Conservation (phyloP, 2,888 invertebrate species). For the Stenichneumon culpator region DNA sequence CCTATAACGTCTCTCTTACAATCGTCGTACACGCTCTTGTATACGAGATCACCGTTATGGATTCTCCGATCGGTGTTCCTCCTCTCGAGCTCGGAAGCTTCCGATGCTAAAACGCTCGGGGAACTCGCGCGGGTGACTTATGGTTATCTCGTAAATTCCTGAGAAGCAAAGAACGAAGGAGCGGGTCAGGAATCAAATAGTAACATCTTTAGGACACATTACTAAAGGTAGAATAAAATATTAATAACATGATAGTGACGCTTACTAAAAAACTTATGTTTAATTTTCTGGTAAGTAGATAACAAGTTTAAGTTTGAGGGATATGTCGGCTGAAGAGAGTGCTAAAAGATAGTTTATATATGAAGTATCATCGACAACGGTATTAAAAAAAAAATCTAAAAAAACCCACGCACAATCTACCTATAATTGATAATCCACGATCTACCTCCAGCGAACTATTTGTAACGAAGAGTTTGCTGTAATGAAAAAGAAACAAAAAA, state of each 20-base stretch:
- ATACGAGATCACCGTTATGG: conserved; percentile 59
- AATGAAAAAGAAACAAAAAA: not conserved
- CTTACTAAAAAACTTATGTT: too few species aligned
- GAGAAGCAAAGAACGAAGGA: conserved; percentile 29
- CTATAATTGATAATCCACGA: too few species aligned
- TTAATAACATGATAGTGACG: too few species aligned
- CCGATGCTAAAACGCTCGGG: conserved; percentile 47
- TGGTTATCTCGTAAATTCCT: conserved; percentile 23
- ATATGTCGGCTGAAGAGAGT: too few species aligned
- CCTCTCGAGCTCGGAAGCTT: conserved; percentile 24
- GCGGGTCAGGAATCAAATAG: conserved; percentile 39
- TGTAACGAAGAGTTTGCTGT: not conserved
- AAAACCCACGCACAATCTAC: too few species aligned
- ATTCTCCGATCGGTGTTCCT: conserved; percentile 50
- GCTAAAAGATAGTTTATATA: too few species aligned
- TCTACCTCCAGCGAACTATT: not conserved
- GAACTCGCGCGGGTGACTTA: conserved; percentile 57
- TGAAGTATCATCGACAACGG: too few species aligned
- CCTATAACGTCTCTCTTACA: conserved; percentile 70
- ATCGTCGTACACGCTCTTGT: conserved; percentile 1
- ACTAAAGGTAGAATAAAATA: too few species aligned
- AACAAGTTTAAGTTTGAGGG: too few species aligned
- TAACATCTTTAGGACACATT: too few species aligned
- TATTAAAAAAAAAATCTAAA: too few species aligned
- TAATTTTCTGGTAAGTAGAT: too few species aligned